Evolutionary conservation across 2,888 invertebrate genomes (phyloP).

Genomic region (Dryococelus australis): DNA sequence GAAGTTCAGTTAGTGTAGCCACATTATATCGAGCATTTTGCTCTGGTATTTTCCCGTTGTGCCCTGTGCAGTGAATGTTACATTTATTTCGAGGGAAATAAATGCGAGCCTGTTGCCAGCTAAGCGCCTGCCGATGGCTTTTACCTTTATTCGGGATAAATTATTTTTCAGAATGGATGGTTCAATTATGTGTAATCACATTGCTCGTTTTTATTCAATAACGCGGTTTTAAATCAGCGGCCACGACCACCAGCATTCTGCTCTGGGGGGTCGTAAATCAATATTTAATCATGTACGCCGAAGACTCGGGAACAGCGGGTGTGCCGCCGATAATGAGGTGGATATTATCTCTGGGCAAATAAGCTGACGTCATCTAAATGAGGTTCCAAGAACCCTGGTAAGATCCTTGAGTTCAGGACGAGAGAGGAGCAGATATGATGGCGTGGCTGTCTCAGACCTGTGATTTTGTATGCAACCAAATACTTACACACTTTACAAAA

Average conservation of each 20-base stretch:
- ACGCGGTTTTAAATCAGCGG: background rate
- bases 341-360: conserved; percentile 8
- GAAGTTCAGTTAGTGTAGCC: too few relatives aligned
- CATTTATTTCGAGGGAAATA: too few relatives aligned
- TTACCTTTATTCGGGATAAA: background rate
- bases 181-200: background rate
- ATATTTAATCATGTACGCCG: background rate
- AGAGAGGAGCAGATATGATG: background rate
- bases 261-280: background rate
- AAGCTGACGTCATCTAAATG: background rate
- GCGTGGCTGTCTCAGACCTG: background rate
- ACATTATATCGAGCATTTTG: too few relatives aligned
- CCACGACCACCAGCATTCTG: background rate
- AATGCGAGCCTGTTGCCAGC: background rate
- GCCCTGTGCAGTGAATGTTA: too few relatives aligned
- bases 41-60: too few relatives aligned
- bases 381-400: background rate
- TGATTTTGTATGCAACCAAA: background rate
- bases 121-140: background rate
- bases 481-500: background rate
- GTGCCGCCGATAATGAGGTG: conserved; percentile 1
- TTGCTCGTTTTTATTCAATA: background rate
- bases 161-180: background rate
- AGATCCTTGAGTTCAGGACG: background rate
- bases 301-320: background rate